Evolutionary conservation across 2,888 invertebrate species (phyloP), one percentile per base, ranked within the genome.

Genomic region (Encarsia formosa): DNA sequence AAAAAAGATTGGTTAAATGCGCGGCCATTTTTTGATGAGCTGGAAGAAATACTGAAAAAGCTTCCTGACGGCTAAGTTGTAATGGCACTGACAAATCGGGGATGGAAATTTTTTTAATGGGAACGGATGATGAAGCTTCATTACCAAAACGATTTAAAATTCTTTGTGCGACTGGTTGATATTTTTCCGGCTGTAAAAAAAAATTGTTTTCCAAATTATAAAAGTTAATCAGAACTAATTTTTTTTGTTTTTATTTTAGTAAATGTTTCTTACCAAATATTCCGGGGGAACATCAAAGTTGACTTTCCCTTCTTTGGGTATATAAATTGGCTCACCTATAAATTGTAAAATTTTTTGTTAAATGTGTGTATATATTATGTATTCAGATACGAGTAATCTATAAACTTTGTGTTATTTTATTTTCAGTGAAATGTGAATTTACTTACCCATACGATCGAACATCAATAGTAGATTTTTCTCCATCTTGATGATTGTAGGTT

Each of bases 1-100:
- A 74, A 47, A 89, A 83, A 20, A 83, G 76, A 45, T 84, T 79
- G 46, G 88, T 84, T 52, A 91, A 79, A 58, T 82, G 78, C 0
- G 80, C 80, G 5, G 91, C 88, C 68, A 88, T 81, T 44, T 77
- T 77, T 38, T 85, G 81, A 69, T 92, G 91, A 16, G 70, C 75
- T 0, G 85, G 84, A 53, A 86, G 78, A 66, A 91, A 91, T 18
- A 88, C 75, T 0, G 89, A 88, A 72, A 91, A 91, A 63, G 81
- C 79, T 3, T 81, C 82, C 18, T 82, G 79, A 58, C 82, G 81
- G 3, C 79, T 77, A 64, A 88, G 75, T 63, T 81, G 71, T 78
- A 82, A 75, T 0, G 86, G 83, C 32, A 81, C 65, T 11, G 75
- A 70, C 11, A 87, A 68, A 71, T 86, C 81, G 0, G 87, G 87